phyloP scores from a whole-genome alignment of 2,888 invertebrate genomes.

The Acrocera orbiculus region DNA sequence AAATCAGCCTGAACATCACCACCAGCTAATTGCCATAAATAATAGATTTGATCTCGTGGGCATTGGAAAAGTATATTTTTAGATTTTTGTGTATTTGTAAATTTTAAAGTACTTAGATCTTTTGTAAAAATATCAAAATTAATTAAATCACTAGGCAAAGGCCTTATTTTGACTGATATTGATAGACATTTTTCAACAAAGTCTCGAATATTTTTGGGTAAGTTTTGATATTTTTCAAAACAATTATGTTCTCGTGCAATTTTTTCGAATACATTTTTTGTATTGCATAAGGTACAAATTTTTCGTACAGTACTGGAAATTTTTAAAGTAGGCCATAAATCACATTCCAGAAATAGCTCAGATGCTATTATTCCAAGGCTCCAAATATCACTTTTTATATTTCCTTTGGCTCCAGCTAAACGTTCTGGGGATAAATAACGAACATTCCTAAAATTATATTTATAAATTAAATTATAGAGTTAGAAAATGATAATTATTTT shows the following conservation, averaged over 20 bases:
- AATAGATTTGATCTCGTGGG: constrained; percentile 68
- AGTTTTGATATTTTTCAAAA: constrained; percentile 20
- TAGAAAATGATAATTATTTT: constrained; percentile 19
- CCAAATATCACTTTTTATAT: constrained; percentile 82
- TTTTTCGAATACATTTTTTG: constrained; percentile 39
- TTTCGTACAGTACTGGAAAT: constrained; percentile 53
- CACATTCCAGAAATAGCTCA: constrained; percentile 53
- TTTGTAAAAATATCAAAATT: constrained; percentile 36
- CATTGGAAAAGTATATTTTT: constrained; percentile 16
- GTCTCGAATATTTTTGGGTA: constrained; percentile 23
- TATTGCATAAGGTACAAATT: constrained; percentile 40
- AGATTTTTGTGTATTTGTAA: constrained; percentile 24
- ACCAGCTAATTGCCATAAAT: constrained; percentile 91
- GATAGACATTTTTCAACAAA: constrained; percentile 55
- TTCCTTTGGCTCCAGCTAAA: constrained; percentile 44
- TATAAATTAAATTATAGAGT: constrained; percentile 8
- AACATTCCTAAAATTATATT: constrained; percentile 39
- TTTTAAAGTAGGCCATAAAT: constrained; percentile 57
- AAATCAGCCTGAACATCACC: constrained; percentile 83
- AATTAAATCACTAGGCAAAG: constrained; percentile 41
- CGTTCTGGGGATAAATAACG: constrained; percentile 71
- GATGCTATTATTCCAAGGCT: constrained; percentile 77
- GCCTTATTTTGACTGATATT: constrained; percentile 44
- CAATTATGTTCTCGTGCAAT: constrained; percentile 65
- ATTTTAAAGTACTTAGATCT: constrained; percentile 22